Conservation (phyloP, 2,888 invertebrate genomes). For the Fragum fragum region DNA sequence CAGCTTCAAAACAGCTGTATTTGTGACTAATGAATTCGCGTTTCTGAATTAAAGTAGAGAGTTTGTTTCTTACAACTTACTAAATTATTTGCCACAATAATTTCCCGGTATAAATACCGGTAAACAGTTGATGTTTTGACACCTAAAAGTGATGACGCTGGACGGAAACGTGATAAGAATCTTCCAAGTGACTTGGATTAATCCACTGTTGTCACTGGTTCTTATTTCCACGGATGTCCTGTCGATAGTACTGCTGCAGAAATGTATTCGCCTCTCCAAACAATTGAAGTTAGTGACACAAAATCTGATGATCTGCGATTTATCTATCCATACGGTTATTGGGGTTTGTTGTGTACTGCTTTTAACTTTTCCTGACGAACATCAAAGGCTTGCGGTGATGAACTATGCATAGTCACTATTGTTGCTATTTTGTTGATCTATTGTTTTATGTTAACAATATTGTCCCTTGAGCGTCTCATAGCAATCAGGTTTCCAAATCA, state of each 20-base stretch:
- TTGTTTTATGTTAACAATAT: neutral
- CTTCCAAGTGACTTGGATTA: too few relatives aligned
- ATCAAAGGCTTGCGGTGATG: neutral
- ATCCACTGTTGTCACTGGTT: neutral
- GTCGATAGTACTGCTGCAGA: neutral
- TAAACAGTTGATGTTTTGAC: too few relatives aligned
- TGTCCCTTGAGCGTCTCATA: neutral
- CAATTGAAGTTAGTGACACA: slow-evolving; percentile 2
- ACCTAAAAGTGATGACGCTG: too few relatives aligned
- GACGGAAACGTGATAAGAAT: too few relatives aligned
- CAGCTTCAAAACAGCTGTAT: too few relatives aligned
- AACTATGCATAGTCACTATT: neutral
- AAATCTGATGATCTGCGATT: slow-evolving; percentile 1
- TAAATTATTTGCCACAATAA: too few relatives aligned
- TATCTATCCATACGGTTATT: neutral
- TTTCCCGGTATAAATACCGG: too few relatives aligned
- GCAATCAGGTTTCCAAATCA: neutral
- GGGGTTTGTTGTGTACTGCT: neutral
- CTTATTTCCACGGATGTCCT: neutral
- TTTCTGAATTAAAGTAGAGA: too few relatives aligned
- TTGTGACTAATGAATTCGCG: too few relatives aligned
- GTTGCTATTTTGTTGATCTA: neutral
- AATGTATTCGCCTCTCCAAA: slow-evolving; percentile 1
- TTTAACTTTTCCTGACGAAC: too few relatives aligned
- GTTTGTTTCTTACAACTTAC: too few relatives aligned